Conservation (phyloP, 2,888 invertebrate genomes). For the Metallyticus violacea region DNA sequence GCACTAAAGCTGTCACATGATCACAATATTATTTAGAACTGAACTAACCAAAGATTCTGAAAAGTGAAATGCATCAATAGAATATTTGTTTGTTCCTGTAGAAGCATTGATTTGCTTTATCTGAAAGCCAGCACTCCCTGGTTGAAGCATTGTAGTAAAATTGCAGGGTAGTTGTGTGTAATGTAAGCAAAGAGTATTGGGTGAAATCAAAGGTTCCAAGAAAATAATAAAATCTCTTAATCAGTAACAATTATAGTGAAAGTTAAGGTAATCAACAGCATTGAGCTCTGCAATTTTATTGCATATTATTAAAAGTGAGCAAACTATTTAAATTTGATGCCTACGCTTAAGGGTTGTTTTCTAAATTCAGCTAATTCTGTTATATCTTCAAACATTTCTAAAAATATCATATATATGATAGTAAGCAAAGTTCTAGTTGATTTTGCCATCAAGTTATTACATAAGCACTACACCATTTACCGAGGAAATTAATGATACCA, state of each 20-base stretch:
- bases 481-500: too few species aligned
- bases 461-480: too few species aligned
- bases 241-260: background rate
- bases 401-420: too few species aligned
- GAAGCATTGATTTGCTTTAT: background rate
- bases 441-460: too few species aligned
- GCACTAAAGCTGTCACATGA: background rate
- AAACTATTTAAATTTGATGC: too few species aligned
- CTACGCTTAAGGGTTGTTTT: too few species aligned
- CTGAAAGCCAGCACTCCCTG: background rate
- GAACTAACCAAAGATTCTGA: background rate
- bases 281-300: background rate
- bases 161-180: background rate
- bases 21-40: background rate
- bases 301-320: background rate
- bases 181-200: background rate
- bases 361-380: too few species aligned
- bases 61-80: background rate
- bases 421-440: too few species aligned
- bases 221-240: too few species aligned
- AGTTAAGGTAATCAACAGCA: background rate
- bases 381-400: too few species aligned
- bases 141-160: background rate
- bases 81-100: background rate
- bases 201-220: background rate